These are phyloP conservation scores for Phaenicophaeus curvirostris DNA, from an alignment of 2,797 vertebrate species.

Conservation along the genomic window DNA sequence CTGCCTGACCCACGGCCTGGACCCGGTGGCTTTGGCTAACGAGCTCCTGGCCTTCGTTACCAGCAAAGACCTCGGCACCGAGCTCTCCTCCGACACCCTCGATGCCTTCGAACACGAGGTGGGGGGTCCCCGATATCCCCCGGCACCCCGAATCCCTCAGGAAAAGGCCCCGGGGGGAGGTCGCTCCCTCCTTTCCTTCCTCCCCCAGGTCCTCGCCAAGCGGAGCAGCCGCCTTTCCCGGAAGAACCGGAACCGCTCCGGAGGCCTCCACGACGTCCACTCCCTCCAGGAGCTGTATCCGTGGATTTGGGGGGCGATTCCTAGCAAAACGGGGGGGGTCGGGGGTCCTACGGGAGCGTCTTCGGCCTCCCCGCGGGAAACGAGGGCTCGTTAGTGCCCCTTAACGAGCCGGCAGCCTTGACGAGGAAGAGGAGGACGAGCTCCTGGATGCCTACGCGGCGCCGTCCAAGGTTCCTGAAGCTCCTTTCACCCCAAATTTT, in stretches of 20 bases:
- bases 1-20: constrained; percentile 80
- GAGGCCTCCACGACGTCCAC: constrained; percentile 74
- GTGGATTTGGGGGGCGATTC: accelerated
- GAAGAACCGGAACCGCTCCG: constrained; percentile 63
- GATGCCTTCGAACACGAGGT: constrained; percentile 90
- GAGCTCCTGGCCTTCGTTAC: constrained; percentile 87
- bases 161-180: accelerated
- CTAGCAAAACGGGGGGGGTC: background rate
- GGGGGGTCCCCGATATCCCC: background rate
- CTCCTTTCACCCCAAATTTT: no score
- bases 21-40: constrained; percentile 72
- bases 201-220: background rate
- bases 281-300: constrained; percentile 85
- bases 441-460: no score
- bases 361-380: no score
- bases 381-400: no score
- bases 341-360: no score
- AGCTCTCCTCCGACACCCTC: constrained; percentile 76
- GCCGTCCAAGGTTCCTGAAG: no score
- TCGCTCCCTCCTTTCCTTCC: background rate
- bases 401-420: no score
- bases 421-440: no score
- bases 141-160: no score
- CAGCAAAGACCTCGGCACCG: background rate
- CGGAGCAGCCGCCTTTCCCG: constrained; percentile 25